These are phyloP conservation scores for Portevinia maculata DNA, from an alignment of 2,888 invertebrate genomes.

Conservation along the genomic window DNA sequence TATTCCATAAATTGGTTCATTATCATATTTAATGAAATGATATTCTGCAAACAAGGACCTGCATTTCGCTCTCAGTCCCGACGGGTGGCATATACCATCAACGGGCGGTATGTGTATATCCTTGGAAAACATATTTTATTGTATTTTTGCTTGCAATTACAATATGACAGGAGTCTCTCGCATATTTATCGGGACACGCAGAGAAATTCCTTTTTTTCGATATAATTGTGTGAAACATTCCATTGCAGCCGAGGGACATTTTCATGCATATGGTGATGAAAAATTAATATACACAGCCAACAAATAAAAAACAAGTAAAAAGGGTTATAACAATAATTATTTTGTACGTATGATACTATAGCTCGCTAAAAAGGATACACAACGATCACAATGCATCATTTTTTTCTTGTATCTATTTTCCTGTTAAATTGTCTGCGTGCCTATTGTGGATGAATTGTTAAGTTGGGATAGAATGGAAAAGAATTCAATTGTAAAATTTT, in stretches of 20 bases:
- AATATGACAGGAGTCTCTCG: conserved; percentile 40
- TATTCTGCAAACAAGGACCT: conserved; percentile 66
- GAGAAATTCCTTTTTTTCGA: conserved; percentile 54
- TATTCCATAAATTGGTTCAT: conserved; percentile 73
- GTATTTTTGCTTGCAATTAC: conserved; percentile 47
- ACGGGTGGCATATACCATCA: too few relatives aligned
- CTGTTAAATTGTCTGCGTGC: conserved; percentile 55
- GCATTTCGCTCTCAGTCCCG: background rate
- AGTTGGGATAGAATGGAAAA: background rate
- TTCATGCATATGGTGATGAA: conserved; percentile 73
- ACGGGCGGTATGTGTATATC: too few relatives aligned
- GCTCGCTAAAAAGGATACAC: conserved; percentile 50
- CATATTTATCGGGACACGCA: conserved; percentile 22
- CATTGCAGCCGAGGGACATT: conserved; percentile 66
- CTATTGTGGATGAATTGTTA: conserved; percentile 47
- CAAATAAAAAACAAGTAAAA: conserved; percentile 17
- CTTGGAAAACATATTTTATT: conserved; percentile 54
- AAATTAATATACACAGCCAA: conserved; percentile 58
- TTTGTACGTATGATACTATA: background rate
- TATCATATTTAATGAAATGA: conserved; percentile 74
- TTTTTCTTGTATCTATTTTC: conserved; percentile 21
- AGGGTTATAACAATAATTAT: conserved; percentile 64
- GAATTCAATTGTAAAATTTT: conserved; percentile 65
- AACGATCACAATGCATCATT: conserved; percentile 36
- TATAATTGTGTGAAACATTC: conserved; percentile 67